phyloP scores from a whole-genome alignment of 2,888 invertebrate genomes.

The Acanthococcus lagerstroemiae region DNA sequence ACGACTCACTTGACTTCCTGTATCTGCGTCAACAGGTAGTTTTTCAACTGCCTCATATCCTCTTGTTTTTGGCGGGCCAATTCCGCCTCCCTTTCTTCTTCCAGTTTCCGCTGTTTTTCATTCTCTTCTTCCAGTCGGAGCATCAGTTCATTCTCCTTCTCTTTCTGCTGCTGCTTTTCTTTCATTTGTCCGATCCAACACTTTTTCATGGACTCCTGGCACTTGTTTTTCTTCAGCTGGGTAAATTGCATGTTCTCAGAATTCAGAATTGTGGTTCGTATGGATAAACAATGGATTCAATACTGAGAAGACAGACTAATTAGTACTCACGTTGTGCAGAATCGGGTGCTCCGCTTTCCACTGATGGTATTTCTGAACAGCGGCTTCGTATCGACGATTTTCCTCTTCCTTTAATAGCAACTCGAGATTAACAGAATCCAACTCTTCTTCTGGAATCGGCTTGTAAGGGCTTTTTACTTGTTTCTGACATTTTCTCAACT shows the following conservation, averaged over 20 bases:
- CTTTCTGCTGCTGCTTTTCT: constrained; percentile 27
- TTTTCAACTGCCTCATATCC: constrained; percentile 9
- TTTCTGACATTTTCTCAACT: too few relatives aligned
- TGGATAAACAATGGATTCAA: too few relatives aligned
- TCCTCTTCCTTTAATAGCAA: neutral
- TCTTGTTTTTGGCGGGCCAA: neutral
- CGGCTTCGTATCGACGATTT: neutral
- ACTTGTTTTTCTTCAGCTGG: neutral
- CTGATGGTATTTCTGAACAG: neutral
- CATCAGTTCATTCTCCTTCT: constrained; percentile 18
- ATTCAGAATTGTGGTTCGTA: too few relatives aligned
- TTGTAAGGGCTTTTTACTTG: too few relatives aligned
- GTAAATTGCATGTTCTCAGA: neutral
- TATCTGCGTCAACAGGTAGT: constrained; percentile 18
- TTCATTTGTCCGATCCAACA: constrained; percentile 23
- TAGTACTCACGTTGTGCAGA: neutral
- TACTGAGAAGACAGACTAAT: too few relatives aligned
- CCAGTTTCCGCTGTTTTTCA: neutral
- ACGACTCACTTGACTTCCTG: constrained; percentile 27
- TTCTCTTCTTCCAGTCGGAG: constrained; percentile 14
- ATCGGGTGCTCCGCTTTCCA: neutral
- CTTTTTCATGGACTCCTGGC: constrained; percentile 6
- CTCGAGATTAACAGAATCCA: neutral
- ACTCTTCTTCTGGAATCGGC: too few relatives aligned
- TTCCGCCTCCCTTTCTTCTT: neutral